phyloP scores from a whole-genome alignment of 2,113 vertebrate genomes.

The Eubucco bourcierii region DNA sequence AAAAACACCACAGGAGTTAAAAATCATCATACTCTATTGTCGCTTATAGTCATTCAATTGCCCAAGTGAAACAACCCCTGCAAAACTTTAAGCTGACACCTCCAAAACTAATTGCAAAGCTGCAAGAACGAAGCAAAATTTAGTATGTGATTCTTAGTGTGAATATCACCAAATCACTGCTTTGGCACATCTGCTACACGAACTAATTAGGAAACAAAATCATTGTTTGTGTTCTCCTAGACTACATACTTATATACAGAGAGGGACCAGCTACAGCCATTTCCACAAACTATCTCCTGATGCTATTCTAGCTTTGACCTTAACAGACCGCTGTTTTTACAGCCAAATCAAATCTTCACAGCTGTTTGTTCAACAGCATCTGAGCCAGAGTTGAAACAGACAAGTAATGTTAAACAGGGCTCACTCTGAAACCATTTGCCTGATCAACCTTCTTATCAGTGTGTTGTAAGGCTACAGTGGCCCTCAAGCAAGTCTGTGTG shows the following conservation, averaged over 20 bases:
- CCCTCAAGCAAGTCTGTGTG: neutral
- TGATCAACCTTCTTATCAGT: neutral
- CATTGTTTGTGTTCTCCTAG: neutral
- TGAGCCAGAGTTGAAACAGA: neutral
- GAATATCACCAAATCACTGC: neutral
- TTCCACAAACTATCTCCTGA: neutral
- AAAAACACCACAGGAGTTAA: neutral
- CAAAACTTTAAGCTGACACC: neutral
- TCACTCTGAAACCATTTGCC: neutral
- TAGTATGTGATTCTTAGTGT: fast-evolving
- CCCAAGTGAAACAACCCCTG: neutral
- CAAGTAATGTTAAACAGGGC: neutral
- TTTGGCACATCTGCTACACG: neutral
- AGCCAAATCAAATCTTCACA: neutral
- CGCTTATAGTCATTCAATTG: neutral
- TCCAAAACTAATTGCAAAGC: neutral
- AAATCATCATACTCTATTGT: neutral
- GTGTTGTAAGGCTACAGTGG: neutral
- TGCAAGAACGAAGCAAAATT: neutral
- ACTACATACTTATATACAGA: neutral
- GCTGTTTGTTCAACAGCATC: neutral
- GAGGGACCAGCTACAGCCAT: neutral
- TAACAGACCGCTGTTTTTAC: neutral
- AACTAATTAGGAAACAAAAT: neutral
- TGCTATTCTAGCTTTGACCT: neutral